Evolutionary conservation across 2,797 vertebrate species (phyloP), one percentile per base, ranked within the genome.

Genomic region (Sebastes umbrosus): DNA sequence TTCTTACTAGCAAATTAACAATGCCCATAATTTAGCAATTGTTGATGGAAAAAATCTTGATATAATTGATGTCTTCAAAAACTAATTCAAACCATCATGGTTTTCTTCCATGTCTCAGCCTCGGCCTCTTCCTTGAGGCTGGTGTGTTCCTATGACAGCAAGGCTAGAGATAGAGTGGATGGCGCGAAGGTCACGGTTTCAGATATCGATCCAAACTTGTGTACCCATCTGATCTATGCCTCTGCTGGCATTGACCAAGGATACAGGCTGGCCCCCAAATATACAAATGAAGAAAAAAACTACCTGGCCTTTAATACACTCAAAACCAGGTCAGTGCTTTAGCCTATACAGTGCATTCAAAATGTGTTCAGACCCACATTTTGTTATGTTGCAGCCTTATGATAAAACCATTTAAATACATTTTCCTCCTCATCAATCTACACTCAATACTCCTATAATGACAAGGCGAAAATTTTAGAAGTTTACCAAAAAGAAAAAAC

Each of bases 191-290:
- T 92, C 84, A 57, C 82, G 3, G 93, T 96, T 14, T 58, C 14
- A 2, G 90, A 96, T 63, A 86, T 97, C 36, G 90, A 96, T 67
- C 95, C 96, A 0, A 9, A 91, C 76, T 89, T 96, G 39, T 97
- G 96, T 58, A 96, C 96, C 31, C 96, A 97, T 80, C 80, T 97
- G 79, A 92, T 95, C 39, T 96, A 95, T n/a, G 95, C 94, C 57
- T 97, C 96, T 87, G 89, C 96, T 4, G 84, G 75, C 14, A 94
- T 97, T 73, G 82, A 62, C 3, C 0, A 64, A 16, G 74, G 58
- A 87, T 86, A 93, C n/a, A 20, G 93, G 65, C 88, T 97, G 52
- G 75, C 79, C 18, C 92, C 95, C 3, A 88, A 66, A 65, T 87
- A 20, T 57, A 73, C 36, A 80, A 86, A 86, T 29, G 95, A 97